A percentile compares a stretch with the other conserved stretches of the same genome.
Conservation (phyloP, 1,140 invertebrate genomes). For the Zaprionus capensis region DNA sequence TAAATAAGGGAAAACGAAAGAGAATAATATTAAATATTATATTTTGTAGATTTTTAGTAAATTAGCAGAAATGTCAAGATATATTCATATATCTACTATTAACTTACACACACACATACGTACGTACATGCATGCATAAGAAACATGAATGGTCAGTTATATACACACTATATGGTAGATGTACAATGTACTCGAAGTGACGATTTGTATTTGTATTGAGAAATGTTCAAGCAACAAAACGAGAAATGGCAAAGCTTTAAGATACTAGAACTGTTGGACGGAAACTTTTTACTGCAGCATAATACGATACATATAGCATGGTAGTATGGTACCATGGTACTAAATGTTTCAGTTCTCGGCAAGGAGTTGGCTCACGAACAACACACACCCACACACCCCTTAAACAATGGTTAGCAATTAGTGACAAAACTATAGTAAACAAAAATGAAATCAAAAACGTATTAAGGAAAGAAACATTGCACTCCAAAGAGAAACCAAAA, state of each 20-base stretch:
- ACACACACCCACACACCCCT: conserved; percentile 15
- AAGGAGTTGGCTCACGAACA: conserved; percentile 44
- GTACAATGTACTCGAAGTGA: conserved; percentile 37
- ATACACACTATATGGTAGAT: conserved; percentile 15
- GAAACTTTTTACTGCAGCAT: conserved; percentile 56
- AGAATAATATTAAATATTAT: conserved; percentile 68
- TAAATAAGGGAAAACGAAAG: conserved; percentile 51
- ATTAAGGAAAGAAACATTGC: conserved; percentile 19
- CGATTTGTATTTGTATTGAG: conserved; percentile 44
- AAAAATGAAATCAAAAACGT: conserved; percentile 57
- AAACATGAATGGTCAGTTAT: conserved; percentile 33
- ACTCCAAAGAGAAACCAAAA: not conserved
- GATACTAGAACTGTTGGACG: conserved; percentile 68
- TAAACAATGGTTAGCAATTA: conserved; percentile 44
- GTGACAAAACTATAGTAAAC: conserved; percentile 32
- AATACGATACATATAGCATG: not conserved
- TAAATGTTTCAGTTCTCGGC: conserved; percentile 44
- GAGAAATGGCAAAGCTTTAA: conserved; percentile 80
- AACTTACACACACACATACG: conserved; percentile 32
- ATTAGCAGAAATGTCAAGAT: conserved; percentile 59
- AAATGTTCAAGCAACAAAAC: conserved; percentile 66
- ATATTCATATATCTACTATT: conserved; percentile 51
- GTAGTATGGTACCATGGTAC: conserved; percentile 9
- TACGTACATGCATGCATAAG: conserved; percentile 35
- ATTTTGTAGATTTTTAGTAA: conserved; percentile 82